phyloP scores from a whole-genome alignment of 2,888 invertebrate genomes.

The Eremobia ochroleuca region DNA sequence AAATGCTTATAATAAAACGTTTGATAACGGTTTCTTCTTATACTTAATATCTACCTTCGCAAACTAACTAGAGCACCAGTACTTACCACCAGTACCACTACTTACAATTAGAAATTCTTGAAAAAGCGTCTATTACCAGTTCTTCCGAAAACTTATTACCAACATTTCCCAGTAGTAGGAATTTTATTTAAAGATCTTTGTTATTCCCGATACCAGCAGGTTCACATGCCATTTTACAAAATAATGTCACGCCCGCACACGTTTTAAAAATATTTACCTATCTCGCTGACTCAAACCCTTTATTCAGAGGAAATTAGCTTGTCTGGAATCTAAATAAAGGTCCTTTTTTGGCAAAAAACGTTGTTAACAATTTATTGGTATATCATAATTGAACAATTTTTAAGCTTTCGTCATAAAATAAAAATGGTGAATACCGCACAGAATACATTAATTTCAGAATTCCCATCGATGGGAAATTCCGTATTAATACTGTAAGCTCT shows the following conservation, averaged over 20 bases:
- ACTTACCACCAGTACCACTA: too few relatives aligned
- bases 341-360: constrained; percentile 1
- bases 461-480: constrained; percentile 38
- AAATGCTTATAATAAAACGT: too few relatives aligned
- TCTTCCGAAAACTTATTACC: not conserved
- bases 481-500: constrained; percentile 35
- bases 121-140: not conserved
- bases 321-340: constrained; percentile 67
- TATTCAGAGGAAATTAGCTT: constrained; percentile 76
- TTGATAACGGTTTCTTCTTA: not conserved
- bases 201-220: not conserved
- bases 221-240: constrained; percentile 5
- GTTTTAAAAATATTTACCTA: constrained; percentile 44
- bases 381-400: constrained; percentile 14
- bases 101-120: not conserved
- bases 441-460: constrained; percentile 4
- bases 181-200: not conserved
- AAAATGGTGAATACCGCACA: not conserved
- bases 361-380: constrained; percentile 15
- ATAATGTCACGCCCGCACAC: constrained; percentile 7
- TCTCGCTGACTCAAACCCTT: constrained; percentile 53
- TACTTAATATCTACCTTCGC: not conserved
- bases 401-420: not conserved
- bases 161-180: not conserved
- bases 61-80: not conserved